Base-by-base conservation (phyloP, 2,797 vertebrate genomes). In the Coendou prehensilis region DNA sequence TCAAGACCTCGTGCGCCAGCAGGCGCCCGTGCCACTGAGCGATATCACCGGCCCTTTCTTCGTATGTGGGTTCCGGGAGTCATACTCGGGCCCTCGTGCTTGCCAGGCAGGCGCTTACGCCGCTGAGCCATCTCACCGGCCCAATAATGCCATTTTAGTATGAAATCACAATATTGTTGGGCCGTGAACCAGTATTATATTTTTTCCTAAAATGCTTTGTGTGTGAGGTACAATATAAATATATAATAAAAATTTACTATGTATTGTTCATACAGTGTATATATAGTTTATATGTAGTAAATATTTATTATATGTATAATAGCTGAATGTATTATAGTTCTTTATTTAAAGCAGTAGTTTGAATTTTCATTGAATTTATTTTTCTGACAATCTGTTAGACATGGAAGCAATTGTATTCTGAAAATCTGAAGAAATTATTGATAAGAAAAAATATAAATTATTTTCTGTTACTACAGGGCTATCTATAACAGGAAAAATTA, bases 151-250 rank as follows among this genome's bases (percentile, higher is more conserved):
- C 89, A 30, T 89, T 71, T 93, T 61, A 15, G 3, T 28, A 33
- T 94, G 80, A 92, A 88, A 81, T 87, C 41, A 79, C 9, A 91
- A 83, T 95, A 18, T 57, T 54, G 63, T 54, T 50, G 82, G 85
- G 33, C 57, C 30, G 63, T 14, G 22, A 71, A 33, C 52, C 10
- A 71, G 2, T 81, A 47, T 84, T 96, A 1, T 76, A 67, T 78
- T 87, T 84, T 96, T 95, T 47, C 26, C 33, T 23, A 33, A 75
- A 94, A 59, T 91, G 15, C 28, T 95, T 96, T 96, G 14, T 94
- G 37, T 90, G 84, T 28, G 83, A 75, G 23, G 13, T 89, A 91
- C 9, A 64, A 59, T 63, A 67, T 87, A 84, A 84, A 54, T 89
- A 87, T 71, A 37, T 41, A 78, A 59, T 41, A 41, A 41, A 41